Evolutionary conservation across 2,888 invertebrate genomes (phyloP).

Genomic region (Graphium colonna): DNA sequence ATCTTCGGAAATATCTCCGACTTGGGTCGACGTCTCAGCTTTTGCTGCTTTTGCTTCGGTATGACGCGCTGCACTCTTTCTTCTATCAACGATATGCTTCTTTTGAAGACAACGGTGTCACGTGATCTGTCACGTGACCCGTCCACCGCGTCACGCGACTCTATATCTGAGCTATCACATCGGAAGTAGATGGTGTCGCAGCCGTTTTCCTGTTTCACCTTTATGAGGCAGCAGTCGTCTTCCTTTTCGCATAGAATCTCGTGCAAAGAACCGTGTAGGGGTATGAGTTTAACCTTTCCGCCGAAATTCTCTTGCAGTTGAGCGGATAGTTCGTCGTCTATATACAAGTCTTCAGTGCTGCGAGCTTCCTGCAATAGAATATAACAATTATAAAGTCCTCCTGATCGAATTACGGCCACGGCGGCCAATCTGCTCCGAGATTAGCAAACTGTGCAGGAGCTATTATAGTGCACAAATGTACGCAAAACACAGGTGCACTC

Average conservation of each 20-base stretch:
- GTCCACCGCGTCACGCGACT: conserved; percentile 61
- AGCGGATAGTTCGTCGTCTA: conserved; percentile 75
- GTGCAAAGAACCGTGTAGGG: conserved; percentile 68
- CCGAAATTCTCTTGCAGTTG: conserved; percentile 72
- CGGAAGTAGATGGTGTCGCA: conserved; percentile 67
- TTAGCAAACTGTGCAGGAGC: no score
- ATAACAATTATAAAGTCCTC: no score
- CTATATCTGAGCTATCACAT: conserved; percentile 64
- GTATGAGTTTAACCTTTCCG: conserved; percentile 63
- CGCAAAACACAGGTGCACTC: no score
- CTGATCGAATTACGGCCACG: no score
- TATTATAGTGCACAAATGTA: no score
- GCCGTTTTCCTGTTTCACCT: conserved; percentile 66
- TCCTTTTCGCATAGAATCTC: conserved; percentile 70
- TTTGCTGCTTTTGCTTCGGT: conserved; percentile 50
- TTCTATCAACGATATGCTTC: conserved; percentile 65
- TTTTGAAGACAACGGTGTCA: conserved; percentile 66
- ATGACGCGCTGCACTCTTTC: conserved; percentile 61
- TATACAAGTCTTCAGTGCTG: conserved; percentile 79
- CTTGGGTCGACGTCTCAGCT: conserved; percentile 30
- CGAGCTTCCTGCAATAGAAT: conserved; percentile 69
- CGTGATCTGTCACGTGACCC: conserved; percentile 32
- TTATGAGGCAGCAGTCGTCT: conserved; percentile 67
- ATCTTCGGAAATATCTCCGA: conserved; percentile 44
- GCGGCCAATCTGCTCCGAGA: no score